Evolutionary conservation across 1,140 invertebrate genomes (phyloP).

Genomic region (Procambarus clarkii): DNA sequence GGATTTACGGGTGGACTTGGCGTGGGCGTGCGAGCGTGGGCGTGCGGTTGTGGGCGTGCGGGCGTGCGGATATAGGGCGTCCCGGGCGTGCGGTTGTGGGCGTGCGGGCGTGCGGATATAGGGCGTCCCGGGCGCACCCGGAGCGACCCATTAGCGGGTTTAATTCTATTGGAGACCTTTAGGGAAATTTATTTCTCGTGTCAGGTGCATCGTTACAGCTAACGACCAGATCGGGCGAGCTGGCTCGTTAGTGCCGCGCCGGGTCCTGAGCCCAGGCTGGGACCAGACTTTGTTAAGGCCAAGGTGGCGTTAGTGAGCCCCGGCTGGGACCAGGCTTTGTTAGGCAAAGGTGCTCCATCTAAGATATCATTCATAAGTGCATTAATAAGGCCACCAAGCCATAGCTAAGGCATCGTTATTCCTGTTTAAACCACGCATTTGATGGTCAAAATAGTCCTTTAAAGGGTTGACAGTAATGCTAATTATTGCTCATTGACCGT

Average conservation of each 20-base stretch:
- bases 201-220: conserved; percentile 61
- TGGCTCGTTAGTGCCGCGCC: conserved; percentile 42
- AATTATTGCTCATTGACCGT: too few species aligned
- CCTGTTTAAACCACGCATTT: too few species aligned
- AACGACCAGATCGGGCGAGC: conserved; percentile 57
- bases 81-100: not conserved
- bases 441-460: too few species aligned
- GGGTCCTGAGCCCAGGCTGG: conserved; percentile 1
- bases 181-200: conserved; percentile 58
- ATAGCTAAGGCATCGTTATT: too few species aligned
- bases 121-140: conserved; percentile 25
- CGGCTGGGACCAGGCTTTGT: too few species aligned
- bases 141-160: conserved; percentile 56
- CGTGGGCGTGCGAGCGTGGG: not conserved
- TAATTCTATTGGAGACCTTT: conserved; percentile 63
- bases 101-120: not conserved
- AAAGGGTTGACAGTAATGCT: too few species aligned
- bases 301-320: conserved; percentile 6
- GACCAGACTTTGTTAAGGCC: conserved; percentile 12
- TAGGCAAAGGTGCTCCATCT: too few species aligned
- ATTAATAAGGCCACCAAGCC: too few species aligned
- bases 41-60: not conserved
- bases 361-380: too few species aligned
- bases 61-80: not conserved
- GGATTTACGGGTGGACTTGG: not conserved